Evolutionary conservation across 2,888 invertebrate species (phyloP), one percentile per base, ranked within the genome.

Genomic region (Drosophila macrospina): DNA sequence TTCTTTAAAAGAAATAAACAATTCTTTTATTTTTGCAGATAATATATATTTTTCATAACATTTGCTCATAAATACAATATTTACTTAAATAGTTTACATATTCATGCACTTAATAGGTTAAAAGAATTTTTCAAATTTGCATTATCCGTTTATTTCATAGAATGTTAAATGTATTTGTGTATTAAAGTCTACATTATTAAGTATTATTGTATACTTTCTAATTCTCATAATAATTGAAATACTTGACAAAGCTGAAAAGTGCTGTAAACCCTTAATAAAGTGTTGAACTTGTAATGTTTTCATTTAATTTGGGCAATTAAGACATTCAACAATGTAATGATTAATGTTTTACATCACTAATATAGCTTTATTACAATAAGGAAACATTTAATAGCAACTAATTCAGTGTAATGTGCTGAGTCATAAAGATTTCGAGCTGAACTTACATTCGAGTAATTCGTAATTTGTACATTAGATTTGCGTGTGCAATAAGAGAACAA

Each of bases 401-500:
- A 63, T 48, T 42, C 13, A 8, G 26, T 39, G 52, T 55, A 63
- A 59, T 32, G 56, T 48, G 56, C 13, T 26, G 32, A 45, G 47
- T 4, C 61, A 28, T 28, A 28, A 28, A 28, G 28, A 8, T 28
- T 28, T 5, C 8, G 7, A 28, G 28, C 13, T 20, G 32, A 41
- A 51, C 1, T 61, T 56, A 74, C 47, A 68, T 16, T 16, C 42
- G 61, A 68, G 52, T 61, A 47, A 48, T 61, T 54, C 42, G 28
- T 7, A 71, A 37, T 20, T 20, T 20, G 20, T 20, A 20, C 65
- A 64, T 51, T 39, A 55, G 55, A 45, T 20, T 28, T 69, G 60
- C 34, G 41, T 54, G 63, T 76, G 77, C 72, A 51, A 51, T 61
- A 69, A 10, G n/a, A 15, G n/a, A 24, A 5, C 24, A 11, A 37